Evolutionary conservation across 2,113 vertebrate genomes (phyloP), one percentile per base, ranked within the genome.

Genomic region (Syngnathus scovelli): DNA sequence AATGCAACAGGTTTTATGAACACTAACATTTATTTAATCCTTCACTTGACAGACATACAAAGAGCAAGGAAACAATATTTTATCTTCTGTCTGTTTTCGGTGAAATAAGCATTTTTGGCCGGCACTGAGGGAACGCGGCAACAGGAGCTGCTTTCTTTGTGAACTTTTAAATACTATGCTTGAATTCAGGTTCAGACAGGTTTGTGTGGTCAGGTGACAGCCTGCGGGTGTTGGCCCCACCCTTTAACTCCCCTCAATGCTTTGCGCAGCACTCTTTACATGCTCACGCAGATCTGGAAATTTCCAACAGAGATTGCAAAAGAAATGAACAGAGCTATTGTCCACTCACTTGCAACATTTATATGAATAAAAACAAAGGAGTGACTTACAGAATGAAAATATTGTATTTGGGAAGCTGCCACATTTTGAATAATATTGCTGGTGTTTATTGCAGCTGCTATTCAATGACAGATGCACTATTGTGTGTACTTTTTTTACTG

Each of bases 151-250:
- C 33, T 51, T 71, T 13, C 41, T n/a, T 44, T 49, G 58, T 73
- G 38, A 6, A 37, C 16, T 72, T 19, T 11, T 5, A 38, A 64
- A 69, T 74, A 36, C 67, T n/a, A 5, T 12, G 67, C 13, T 64
- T 38, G 6, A 38, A 65, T 64, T 78, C 85, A 85, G 52, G 78
- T 27, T 19, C 9, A 51, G 64, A 61, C 81, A 62, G 74, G 71
- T 83, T 76, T 69, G 55, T 64, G 37, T 19, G 44, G 49, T 2
- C 1, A 1, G n/a, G 19, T 27, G 12, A 62, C 46, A 10, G 38
- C 65, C 65, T 69, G 65, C 68, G 64, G 74, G 43, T 49, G 39
- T 5, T 23, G 41, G 41, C 66, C 59, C 65, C 87, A 79, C 84
- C 82, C 62, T 79, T 33, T 16, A 0, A 12, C 56, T 21, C 23